Evolutionary conservation across 1,140 invertebrate species (phyloP).

Genomic region (Bathynomus jamesi): DNA sequence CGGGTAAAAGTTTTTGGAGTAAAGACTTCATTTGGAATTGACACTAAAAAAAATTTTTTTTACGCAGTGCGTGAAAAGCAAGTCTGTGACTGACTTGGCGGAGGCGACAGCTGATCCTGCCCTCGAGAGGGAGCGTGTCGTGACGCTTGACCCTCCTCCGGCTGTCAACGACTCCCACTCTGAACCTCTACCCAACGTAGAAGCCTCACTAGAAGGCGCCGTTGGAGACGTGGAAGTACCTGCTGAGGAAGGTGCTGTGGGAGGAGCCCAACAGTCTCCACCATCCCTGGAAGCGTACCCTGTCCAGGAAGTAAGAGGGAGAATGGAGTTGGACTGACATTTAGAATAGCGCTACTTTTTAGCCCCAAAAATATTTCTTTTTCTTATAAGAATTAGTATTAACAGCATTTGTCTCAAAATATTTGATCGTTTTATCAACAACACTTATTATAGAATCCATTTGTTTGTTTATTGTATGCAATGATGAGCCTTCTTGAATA

Average conservation of each 20-base stretch:
- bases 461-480: too few relatives aligned
- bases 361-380: too few relatives aligned
- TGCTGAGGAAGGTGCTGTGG: neutral
- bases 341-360: too few relatives aligned
- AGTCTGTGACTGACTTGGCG: slow-evolving; percentile 86
- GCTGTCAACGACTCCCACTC: neutral
- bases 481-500: too few relatives aligned
- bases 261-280: neutral
- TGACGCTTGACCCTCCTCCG: slow-evolving; percentile 33
- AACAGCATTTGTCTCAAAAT: too few relatives aligned
- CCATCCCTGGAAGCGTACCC: neutral
- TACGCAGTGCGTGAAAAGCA: slow-evolving; percentile 89
- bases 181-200: neutral
- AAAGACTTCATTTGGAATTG: too few relatives aligned
- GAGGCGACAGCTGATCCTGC: slow-evolving; percentile 82
- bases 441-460: too few relatives aligned
- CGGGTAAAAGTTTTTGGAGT: too few relatives aligned
- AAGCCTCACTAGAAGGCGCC: neutral
- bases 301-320: neutral
- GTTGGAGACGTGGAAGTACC: neutral
- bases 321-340: too few relatives aligned
- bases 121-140: slow-evolving; percentile 49
- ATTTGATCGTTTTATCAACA: too few relatives aligned
- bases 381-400: too few relatives aligned
- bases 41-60: slow-evolving; percentile 16